Evolutionary conservation across 2,113 vertebrate genomes (phyloP).

Genomic region (Oryzias celebensis): DNA sequence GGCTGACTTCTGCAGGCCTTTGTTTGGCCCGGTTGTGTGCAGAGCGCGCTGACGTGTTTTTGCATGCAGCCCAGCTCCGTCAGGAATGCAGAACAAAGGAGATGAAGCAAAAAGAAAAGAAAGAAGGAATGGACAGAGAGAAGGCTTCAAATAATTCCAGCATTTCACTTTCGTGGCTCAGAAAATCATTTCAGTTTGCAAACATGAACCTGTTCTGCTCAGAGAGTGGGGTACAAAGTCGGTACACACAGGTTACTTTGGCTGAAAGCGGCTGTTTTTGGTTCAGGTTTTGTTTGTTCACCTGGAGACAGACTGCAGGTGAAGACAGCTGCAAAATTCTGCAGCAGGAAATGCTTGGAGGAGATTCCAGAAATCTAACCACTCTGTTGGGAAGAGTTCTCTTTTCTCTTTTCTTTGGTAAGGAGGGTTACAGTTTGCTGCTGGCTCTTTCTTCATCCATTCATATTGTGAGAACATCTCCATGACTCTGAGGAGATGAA

Average conservation of each 20-base stretch:
- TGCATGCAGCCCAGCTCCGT: constrained; percentile 60
- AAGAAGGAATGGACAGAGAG: neutral
- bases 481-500: no score
- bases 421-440: neutral
- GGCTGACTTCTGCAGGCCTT: constrained; percentile 18
- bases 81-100: constrained; percentile 64
- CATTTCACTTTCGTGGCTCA: neutral
- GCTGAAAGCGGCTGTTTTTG: constrained; percentile 7
- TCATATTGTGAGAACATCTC: no score
- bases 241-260: neutral
- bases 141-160: neutral
- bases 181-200: no score
- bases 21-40: constrained; percentile 45
- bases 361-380: no score
- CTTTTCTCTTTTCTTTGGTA: neutral
- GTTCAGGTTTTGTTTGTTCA: constrained; percentile 9
- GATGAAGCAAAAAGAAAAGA: constrained; percentile 27
- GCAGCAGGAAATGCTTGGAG: neutral
- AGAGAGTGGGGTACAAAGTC: no score
- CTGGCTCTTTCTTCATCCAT: no score
- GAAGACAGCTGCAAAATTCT: no score
- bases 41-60: constrained; percentile 48
- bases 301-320: neutral
- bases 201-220: no score
- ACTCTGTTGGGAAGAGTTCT: no score